phyloP scores from a whole-genome alignment of 2,113 vertebrate genomes.

The Prunella fulvescens region DNA sequence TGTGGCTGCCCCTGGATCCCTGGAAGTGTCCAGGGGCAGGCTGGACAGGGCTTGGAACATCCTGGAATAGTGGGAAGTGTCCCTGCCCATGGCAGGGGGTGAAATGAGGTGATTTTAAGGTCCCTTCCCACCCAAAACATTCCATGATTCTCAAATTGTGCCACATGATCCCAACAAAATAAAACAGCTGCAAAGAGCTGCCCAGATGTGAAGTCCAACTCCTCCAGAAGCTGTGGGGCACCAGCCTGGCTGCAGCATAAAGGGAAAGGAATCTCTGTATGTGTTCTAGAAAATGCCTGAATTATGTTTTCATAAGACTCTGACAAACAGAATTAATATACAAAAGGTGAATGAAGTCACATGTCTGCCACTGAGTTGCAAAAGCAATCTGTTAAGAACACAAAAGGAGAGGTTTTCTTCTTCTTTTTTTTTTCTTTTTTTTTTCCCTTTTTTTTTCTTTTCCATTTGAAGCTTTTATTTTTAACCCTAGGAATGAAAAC shows the following conservation, averaged over 20 bases:
- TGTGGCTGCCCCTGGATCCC: not conserved
- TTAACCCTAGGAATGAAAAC: not conserved
- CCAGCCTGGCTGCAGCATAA: not conserved
- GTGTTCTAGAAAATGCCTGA: not conserved
- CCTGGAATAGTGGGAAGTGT: accelerated
- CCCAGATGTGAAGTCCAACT: not conserved
- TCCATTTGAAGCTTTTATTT: not conserved
- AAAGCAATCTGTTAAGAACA: not conserved
- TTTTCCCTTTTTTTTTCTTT: no score
- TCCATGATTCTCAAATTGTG: not conserved
- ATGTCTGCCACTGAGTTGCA: not conserved
- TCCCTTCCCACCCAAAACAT: not conserved
- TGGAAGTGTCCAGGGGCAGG: not conserved
- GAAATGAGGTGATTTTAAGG: not conserved
- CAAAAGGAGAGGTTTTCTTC: not conserved
- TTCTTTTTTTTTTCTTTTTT: not conserved
- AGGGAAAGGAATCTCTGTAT: not conserved
- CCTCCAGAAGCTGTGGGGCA: not conserved
- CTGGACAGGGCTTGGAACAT: accelerated
- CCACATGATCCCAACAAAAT: not conserved
- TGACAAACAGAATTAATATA: not conserved
- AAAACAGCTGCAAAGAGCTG: not conserved
- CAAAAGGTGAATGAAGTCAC: not conserved
- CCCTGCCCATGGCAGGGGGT: not conserved
- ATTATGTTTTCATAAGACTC: not conserved